Percentiles rank a stretch among this genome's conserved stretches.
These are phyloP conservation scores for Sinocyclocheilus grahami DNA, from an alignment of 2,113 vertebrate genomes.

Conservation along the genomic window DNA sequence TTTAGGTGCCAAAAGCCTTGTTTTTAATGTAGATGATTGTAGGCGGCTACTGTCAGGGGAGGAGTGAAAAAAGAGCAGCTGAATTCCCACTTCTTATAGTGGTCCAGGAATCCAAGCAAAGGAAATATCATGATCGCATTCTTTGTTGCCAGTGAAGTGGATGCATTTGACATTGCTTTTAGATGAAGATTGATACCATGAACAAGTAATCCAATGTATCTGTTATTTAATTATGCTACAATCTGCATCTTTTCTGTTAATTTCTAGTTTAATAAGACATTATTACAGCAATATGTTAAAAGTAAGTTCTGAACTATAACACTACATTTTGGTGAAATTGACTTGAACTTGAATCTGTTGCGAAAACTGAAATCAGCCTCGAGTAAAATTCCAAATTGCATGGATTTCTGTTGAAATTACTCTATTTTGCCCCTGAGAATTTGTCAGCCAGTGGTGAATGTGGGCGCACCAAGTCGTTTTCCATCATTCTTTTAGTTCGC, in stretches of 20 bases:
- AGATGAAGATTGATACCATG: neutral
- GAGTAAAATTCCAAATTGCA: neutral
- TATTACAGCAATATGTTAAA: too few species aligned
- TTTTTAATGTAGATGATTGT: conserved; percentile 16
- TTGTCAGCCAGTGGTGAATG: neutral
- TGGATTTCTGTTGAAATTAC: neutral
- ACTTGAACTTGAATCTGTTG: neutral
- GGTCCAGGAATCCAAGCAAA: neutral
- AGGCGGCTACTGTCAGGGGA: conserved; percentile 14
- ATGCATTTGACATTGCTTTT: neutral
- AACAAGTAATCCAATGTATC: neutral
- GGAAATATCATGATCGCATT: neutral
- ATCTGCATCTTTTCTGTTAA: neutral
- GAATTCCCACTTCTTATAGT: conserved; percentile 12
- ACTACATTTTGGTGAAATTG: neutral
- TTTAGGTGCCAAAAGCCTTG: neutral
- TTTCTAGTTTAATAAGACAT: neutral
- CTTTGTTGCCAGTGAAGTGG: neutral
- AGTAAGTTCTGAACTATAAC: neutral
- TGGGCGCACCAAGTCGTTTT: neutral
- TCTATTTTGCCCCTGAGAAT: neutral
- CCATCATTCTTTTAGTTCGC: neutral
- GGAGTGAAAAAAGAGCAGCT: conserved; percentile 26
- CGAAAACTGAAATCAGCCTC: neutral
- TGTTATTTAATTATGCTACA: neutral